These are phyloP conservation scores for Morone saxatilis DNA, from an alignment of 2,113 vertebrate genomes.

Conservation along the genomic window DNA sequence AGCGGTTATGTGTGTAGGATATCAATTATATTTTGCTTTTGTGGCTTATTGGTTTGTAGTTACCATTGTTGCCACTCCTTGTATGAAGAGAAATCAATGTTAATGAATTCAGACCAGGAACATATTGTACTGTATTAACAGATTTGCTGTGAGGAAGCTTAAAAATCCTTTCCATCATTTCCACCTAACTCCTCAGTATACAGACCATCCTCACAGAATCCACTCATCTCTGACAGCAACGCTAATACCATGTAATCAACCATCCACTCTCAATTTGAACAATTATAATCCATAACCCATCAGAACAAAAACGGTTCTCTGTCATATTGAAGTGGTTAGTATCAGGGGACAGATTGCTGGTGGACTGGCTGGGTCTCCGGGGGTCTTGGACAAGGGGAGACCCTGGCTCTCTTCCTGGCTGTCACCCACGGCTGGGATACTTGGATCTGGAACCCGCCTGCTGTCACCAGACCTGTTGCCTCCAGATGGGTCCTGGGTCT, in stretches of 20 bases:
- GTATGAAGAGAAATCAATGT: conserved; percentile 52
- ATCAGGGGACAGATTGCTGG: conserved; percentile 72
- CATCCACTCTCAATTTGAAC: conserved; percentile 60
- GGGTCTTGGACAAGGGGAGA: conserved; percentile 55
- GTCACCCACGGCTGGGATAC: conserved; percentile 50
- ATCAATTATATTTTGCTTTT: conserved; percentile 69
- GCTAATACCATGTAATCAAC: conserved; percentile 58
- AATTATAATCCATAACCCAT: conserved; percentile 50
- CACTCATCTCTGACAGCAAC: conserved; percentile 56
- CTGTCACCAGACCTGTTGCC: conserved; percentile 83
- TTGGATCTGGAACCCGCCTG: conserved; percentile 70
- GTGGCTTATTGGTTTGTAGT: conserved; percentile 58
- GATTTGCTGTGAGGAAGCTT: conserved; percentile 66
- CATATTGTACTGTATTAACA: conserved; percentile 59
- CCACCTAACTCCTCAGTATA: conserved; percentile 42
- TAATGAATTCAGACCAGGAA: conserved; percentile 62
- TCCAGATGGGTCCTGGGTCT: conserved; percentile 77
- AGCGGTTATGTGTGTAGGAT: conserved; percentile 61
- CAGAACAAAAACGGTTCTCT: conserved; percentile 50
- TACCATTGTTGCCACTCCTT: conserved; percentile 48
- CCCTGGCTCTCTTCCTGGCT: conserved; percentile 49
- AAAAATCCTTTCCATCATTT: conserved; percentile 59
- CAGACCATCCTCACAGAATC: conserved; percentile 43
- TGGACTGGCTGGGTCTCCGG: conserved; percentile 40
- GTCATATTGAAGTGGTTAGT: conserved; percentile 35